Evolutionary conservation across 2,888 invertebrate species (phyloP), one percentile per base, ranked within the genome.

Genomic region (Cephus nigrinus): DNA sequence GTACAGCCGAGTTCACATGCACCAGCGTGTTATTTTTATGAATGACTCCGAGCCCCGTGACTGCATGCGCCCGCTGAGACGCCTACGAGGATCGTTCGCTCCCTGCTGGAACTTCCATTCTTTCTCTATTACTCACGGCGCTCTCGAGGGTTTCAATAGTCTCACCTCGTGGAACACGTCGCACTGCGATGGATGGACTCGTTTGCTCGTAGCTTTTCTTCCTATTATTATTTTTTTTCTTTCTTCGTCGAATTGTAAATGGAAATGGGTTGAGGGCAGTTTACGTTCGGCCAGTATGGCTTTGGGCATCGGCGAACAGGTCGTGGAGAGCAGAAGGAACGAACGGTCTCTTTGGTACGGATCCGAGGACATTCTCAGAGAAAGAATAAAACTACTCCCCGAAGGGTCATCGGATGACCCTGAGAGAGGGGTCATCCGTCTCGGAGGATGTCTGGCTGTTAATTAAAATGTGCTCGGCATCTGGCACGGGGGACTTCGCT

Each of bases 401-500:
- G 69, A 33, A 72, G 82, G 80, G 79, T 81, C 81, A 80, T 82
- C 79, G 75, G 79, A 75, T 78, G 80, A 82, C 81, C 83, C 82
- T 82, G 81, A 75, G 73, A 74, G 69, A 36, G 76, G 88, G 88
- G 89, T 90, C 88, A 89, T 86, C 84, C 85, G 88, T 90, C 89
- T 89, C 88, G 86, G 84, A 87, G 88, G 88, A 89, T 88, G 89
- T 90, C 89, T 88, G 89, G 86, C 78, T 80, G 88, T 87, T 89
- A 88, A 90, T 90, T 90, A 89, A 90, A 90, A 90, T 88, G 89
- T 90, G 90, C 88, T 87, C 86, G 86, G 89, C 90, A 90, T 90
- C 89, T 90, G 90, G 87, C 78, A 76, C 36, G 73, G 55, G 55
- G 40, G 35, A 69, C 68, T 78, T 36, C 40, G 75, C 55, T 69